Evolutionary conservation across 92 coral and sea anemone genomes (phyloP).

Genomic region (Paragorgia papillata): DNA sequence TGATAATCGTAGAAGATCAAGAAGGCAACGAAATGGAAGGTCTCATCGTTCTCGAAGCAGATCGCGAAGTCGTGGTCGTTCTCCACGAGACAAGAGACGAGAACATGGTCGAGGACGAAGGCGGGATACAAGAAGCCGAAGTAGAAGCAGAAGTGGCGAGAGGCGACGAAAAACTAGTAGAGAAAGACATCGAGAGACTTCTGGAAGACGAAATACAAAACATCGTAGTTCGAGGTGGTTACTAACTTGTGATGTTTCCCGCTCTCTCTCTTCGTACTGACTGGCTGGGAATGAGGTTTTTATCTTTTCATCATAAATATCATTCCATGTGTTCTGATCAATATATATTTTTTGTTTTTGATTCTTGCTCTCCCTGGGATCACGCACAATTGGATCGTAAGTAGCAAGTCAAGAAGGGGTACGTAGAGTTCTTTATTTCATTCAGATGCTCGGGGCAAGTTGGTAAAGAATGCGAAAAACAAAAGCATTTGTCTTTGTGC

Average conservation of each 20-base stretch:
- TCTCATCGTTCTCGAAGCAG: slow-evolving; percentile 43
- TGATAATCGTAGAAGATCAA: slow-evolving; percentile 64
- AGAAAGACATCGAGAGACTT: slow-evolving; percentile 8
- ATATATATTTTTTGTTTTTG: slow-evolving; percentile 38
- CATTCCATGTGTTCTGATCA: slow-evolving; percentile 27
- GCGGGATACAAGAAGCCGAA: neutral
- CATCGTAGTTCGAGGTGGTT: slow-evolving; percentile 48
- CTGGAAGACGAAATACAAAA: slow-evolving; percentile 2
- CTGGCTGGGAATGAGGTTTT: slow-evolving; percentile 25
- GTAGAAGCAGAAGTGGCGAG: slow-evolving; percentile 25
- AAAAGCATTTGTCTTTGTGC: neutral
- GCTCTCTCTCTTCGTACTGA: neutral
- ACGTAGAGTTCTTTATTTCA: slow-evolving; percentile 34
- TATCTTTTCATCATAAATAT: slow-evolving; percentile 15
- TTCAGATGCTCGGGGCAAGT: neutral
- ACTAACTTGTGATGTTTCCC: slow-evolving; percentile 33
- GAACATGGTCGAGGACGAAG: slow-evolving; percentile 41
- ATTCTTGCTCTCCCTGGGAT: slow-evolving; percentile 28
- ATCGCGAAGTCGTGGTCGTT: slow-evolving; percentile 47
- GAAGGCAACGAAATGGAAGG: slow-evolving; percentile 46
- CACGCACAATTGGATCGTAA: slow-evolving; percentile 44
- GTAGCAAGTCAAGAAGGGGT: slow-evolving; percentile 53
- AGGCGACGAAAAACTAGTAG: slow-evolving; percentile 36
- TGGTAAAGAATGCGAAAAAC: neutral
- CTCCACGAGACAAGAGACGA: slow-evolving; percentile 34